phyloP scores from a whole-genome alignment of 1,140 invertebrate species.

The Acromyrmex charruanus region DNA sequence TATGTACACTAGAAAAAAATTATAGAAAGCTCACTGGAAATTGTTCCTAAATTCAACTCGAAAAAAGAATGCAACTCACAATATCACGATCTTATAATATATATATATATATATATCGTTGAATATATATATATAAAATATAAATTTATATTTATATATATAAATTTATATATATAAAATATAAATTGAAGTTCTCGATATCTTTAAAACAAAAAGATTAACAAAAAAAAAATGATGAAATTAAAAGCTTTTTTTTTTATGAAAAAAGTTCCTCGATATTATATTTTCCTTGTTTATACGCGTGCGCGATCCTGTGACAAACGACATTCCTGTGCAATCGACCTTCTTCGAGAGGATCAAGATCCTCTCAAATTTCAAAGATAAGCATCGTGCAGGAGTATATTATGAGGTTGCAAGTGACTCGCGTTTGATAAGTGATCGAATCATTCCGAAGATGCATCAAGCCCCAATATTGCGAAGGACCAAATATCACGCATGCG shows the following conservation, averaged over 20 bases:
- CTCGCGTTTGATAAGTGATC: constrained; percentile 73
- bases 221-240: too few relatives aligned
- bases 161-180: too few relatives aligned
- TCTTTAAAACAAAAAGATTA: neutral
- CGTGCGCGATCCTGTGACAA: neutral
- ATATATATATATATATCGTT: too few relatives aligned
- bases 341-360: constrained; percentile 20
- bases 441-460: constrained; percentile 62
- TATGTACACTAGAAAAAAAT: neutral
- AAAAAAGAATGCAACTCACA: neutral
- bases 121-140: too few relatives aligned
- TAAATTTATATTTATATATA: too few relatives aligned
- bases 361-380: constrained; percentile 26
- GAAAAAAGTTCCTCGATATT: neutral
- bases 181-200: neutral
- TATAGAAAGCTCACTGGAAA: neutral
- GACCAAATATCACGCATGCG: constrained; percentile 77
- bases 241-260: neutral
- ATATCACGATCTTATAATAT: neutral
- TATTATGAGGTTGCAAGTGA: constrained; percentile 67
- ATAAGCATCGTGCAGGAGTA: constrained; percentile 45
- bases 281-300: neutral
- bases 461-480: constrained; percentile 59
- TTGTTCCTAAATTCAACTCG: constrained; percentile 21
- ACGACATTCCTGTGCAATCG: constrained; percentile 3